Base-by-base conservation (phyloP, 2,888 invertebrate genomes). In the Eupsilia transversa region DNA sequence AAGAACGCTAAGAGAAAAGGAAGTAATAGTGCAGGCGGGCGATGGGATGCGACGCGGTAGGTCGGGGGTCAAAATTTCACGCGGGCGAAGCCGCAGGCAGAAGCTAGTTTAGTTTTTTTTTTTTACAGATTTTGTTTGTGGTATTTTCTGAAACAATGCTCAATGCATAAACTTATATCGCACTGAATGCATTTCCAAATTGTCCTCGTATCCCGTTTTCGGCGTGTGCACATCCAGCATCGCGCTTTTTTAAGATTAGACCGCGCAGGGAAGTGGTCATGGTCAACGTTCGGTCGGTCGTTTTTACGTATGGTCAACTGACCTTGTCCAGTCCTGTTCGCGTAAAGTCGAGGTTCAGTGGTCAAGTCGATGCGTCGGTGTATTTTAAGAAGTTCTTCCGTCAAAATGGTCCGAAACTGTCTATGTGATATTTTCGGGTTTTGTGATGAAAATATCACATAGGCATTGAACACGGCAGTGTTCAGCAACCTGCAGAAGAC, bases 331-430 rank as follows among this genome's bases (percentile, higher is more conserved):
- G 38, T 52, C 38, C 20, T 66, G 52, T 52, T 20, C 20, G 12
- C 10, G 1, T 52, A 38, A 20, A 77, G 49, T 70, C 65, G 10
- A 5, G 60, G 38, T 77, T 77, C 77, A 20, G 77, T 74, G 20
- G 71, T 78, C 14, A 75, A 60, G 65, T 72, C 75, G 3, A 79
- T 68, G 14, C 5, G 67, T 75, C 68, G 43, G 33, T 79, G 68
- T 38, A 60, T 64, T 41, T 75, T 75, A 0, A 79, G 56, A 23
- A 74, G 43, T 12, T 46, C 33, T 68, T 79, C 72, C 14, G 68
- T 14, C 3, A 79, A 60, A 23, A 56, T 60, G 23, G 54, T 79
- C 14, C 71, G 43, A 27, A 79, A 79, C 54, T 75, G 71, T 1
- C 75, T 57, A 12, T 72, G 64, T 43, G 72, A 68, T 17, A 79